phyloP scores from a whole-genome alignment of 2,888 invertebrate species.

The Omphaloscelis lunosa region DNA sequence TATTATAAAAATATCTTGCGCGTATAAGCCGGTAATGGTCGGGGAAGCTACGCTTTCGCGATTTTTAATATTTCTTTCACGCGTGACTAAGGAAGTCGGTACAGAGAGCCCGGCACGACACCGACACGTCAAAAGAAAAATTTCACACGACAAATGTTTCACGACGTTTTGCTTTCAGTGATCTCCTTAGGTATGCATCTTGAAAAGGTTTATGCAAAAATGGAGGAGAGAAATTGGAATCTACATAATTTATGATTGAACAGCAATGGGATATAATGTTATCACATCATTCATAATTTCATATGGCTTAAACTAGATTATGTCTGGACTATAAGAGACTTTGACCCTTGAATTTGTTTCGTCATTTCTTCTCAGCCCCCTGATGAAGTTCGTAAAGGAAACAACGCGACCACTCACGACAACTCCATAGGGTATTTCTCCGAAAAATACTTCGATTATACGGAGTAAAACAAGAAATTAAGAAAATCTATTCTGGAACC shows the following conservation, averaged over 20 bases:
- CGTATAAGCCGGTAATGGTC: constrained; percentile 56
- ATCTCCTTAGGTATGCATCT: not conserved
- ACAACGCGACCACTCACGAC: not conserved
- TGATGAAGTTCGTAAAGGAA: not conserved
- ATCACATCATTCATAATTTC: too few species aligned
- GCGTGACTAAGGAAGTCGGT: constrained; percentile 56
- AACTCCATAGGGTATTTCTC: not conserved
- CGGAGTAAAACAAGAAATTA: not conserved
- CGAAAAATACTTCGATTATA: not conserved
- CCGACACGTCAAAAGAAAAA: constrained; percentile 17
- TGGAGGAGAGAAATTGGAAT: not conserved
- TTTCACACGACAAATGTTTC: constrained; percentile 29
- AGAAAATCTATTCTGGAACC: not conserved
- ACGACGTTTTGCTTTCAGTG: constrained; percentile 19
- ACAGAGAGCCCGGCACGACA: constrained; percentile 25
- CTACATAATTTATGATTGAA: constrained; percentile 3
- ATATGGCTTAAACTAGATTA: too few species aligned
- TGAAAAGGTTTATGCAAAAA: constrained; percentile 19
- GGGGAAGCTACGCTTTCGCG: constrained; percentile 75
- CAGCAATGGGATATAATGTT: not conserved
- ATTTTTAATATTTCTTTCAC: constrained; percentile 73
- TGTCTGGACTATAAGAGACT: too few species aligned
- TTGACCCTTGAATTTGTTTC: too few species aligned
- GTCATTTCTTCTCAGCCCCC: too few species aligned
- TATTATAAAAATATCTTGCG: constrained; percentile 62